phyloP scores from a whole-genome alignment of 2,888 invertebrate species.

The Gordius sp. region DNA sequence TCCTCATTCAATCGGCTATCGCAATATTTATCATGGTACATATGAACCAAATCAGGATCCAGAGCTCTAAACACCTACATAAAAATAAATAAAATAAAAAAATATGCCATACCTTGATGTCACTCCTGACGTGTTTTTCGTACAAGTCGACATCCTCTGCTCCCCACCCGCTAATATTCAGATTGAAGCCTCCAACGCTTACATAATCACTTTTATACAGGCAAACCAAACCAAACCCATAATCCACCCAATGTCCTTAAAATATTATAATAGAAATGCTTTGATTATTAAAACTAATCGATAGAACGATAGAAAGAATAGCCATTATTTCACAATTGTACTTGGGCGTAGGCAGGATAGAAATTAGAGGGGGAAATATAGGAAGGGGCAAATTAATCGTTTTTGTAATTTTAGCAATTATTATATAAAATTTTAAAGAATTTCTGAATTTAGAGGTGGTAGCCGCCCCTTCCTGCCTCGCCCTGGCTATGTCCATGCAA shows the following conservation, averaged over 20 bases:
- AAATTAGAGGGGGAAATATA: no score
- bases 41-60: slow-evolving; percentile 63
- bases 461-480: no score
- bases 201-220: slow-evolving; percentile 60
- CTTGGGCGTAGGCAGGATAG: no score
- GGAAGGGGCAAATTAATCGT: no score
- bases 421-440: no score
- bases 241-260: slow-evolving; percentile 14
- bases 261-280: no score
- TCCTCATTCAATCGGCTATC: slow-evolving; percentile 44
- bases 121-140: slow-evolving; percentile 7
- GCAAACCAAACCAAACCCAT: slow-evolving; percentile 70
- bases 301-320: no score
- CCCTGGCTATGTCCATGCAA: no score
- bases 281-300: no score
- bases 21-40: slow-evolving; percentile 69
- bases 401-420: no score
- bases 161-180: slow-evolving; percentile 77
- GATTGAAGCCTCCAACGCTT: slow-evolving; percentile 59
- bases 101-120: background rate
- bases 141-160: slow-evolving; percentile 81
- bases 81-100: background rate
- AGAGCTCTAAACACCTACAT: slow-evolving; percentile 48
- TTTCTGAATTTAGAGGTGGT: no score
- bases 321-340: no score